Evolutionary conservation across 2,888 invertebrate genomes (phyloP), one percentile per base, ranked within the genome.

Genomic region (Leucoma salicis): DNA sequence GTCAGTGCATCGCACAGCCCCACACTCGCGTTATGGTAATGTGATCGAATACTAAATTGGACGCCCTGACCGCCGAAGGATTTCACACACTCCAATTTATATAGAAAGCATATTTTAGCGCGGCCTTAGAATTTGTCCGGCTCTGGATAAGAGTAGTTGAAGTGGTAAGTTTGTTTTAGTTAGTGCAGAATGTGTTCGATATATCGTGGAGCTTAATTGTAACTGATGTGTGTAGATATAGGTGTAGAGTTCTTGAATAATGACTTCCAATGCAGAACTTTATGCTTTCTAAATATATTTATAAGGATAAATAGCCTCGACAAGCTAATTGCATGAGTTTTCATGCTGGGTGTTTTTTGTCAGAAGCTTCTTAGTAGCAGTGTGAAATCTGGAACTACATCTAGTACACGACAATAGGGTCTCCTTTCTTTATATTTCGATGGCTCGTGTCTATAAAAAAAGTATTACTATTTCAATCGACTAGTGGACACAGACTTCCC

Each of bases 1-100:
- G 60, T 47, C 71, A 68, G 64, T 66, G 68, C 68, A 61, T 32
- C 44, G 66, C 56, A 54, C 61, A 60, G 57, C 56, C 59, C 64
- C 68, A 71, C 82, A 78, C 81, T 82, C 72, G 75, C 78, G 71
- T 72, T 85, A 86, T 87, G 86, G 74, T 84, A 87, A 87, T 87
- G 75, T 73, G 80, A 81, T 85, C 73, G 80, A 76, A 79, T 79
- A 74, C 79, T 66, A 82, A 85, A 86, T 86, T 83, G 86, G 83
- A 81, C 71, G 78, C 79, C 57, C 66, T 69, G 77, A 71, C 73
- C 63, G 63, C 66, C 66, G 62, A 57, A 62, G 67, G 71, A 71
- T 58, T 63, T 58, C 64, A 61, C 68, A 63, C 64, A 55, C 63
- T 62, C 51, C 61, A 60, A 71, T 64, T 66, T 74, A 71, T 66